Base-by-base conservation (phyloP, 2,797 vertebrate species). In the Sphaeramia orbicularis region DNA sequence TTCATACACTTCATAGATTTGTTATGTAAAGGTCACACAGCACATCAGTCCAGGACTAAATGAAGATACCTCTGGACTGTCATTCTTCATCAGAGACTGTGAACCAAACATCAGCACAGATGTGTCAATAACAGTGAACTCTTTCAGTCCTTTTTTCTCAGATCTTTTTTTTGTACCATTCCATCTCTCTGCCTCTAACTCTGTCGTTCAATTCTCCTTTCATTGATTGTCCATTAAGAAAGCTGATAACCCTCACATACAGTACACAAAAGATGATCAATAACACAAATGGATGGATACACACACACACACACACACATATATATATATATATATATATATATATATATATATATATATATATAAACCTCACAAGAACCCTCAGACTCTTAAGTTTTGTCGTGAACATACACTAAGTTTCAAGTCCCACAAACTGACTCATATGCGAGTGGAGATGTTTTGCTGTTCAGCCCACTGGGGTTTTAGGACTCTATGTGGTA, bases 401-500 rank as follows among this genome's bases (percentile, higher is more conserved):
- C 5, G 13, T 13, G 4, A n/a, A 16, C 27, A 37, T 35, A 7
- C 37, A 13, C 35, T 38, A 37, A 21, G 47, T 35, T 38, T 43
- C 66, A 44, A 55, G 18, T 38, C 36, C 43, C 4, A 32, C 35
- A 4, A 41, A 32, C 24, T 12, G 60, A 66, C 47, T 77, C 59
- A 36, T 52, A 37, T 55, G 42, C 65, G 48, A 69, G 71, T 30
- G 16, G 37, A 55, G 59, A 38, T 52, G 27, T 69, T 59, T 45
- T 15, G 9, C 45, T 11, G 53, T 30, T 24, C 60, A 51, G 71
- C 78, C 72, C 71, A 78, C 76, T 64, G 6, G 19, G 59, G 51
- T 63, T 74, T 62, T 19, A 68, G 71, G 71, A 77, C 64, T 37
- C n/a, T 60, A n/a, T n/a, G 57, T 56, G 48, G 48, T 72, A 53